A percentile compares a stretch with the other conserved stretches of the same genome.
Evolutionary conservation across 2,113 vertebrate species (phyloP).

Genomic region (Megaceryle maxima): DNA sequence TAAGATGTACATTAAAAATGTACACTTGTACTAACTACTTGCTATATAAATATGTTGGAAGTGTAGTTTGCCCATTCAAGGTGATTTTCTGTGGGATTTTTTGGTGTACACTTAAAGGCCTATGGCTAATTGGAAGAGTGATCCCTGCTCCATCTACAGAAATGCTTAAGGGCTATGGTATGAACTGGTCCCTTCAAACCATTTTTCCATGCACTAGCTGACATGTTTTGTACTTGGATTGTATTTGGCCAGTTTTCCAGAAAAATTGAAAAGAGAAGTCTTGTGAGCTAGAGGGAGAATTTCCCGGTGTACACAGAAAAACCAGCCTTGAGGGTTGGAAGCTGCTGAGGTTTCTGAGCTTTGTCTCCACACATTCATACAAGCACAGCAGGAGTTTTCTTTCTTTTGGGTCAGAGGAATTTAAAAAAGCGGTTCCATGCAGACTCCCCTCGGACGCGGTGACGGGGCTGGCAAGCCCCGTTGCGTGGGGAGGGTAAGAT

Average conservation of each 20-base stretch:
- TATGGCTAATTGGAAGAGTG: not conserved
- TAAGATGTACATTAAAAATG: slow-evolving; percentile 29
- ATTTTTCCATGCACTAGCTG: not conserved
- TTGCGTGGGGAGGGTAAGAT: not conserved
- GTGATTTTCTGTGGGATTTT: slow-evolving; percentile 46
- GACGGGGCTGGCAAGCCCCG: not conserved
- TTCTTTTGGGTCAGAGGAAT: slow-evolving; percentile 46
- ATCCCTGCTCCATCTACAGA: slow-evolving; percentile 23
- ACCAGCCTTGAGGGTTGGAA: slow-evolving; percentile 60
- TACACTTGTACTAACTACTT: slow-evolving; percentile 38
- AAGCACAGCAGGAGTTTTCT: slow-evolving; percentile 62
- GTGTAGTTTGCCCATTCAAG: slow-evolving; percentile 32
- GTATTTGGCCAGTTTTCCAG: slow-evolving; percentile 16
- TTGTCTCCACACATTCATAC: slow-evolving; percentile 63
- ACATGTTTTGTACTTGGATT: slow-evolving; percentile 18
- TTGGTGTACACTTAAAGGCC: slow-evolving; percentile 1
- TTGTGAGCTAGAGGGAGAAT: slow-evolving; percentile 33
- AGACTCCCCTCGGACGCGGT: not conserved
- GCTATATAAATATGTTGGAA: slow-evolving; percentile 43
- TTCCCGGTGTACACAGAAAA: slow-evolving; percentile 65
- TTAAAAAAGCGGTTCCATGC: slow-evolving; percentile 42
- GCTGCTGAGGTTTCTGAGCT: slow-evolving; percentile 57
- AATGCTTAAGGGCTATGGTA: not conserved
- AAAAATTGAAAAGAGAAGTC: slow-evolving; percentile 24
- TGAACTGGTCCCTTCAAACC: not conserved